Evolutionary conservation across 2,888 invertebrate species (phyloP), one percentile per base, ranked within the genome.

Genomic region (Micoletzkya japonica): DNA sequence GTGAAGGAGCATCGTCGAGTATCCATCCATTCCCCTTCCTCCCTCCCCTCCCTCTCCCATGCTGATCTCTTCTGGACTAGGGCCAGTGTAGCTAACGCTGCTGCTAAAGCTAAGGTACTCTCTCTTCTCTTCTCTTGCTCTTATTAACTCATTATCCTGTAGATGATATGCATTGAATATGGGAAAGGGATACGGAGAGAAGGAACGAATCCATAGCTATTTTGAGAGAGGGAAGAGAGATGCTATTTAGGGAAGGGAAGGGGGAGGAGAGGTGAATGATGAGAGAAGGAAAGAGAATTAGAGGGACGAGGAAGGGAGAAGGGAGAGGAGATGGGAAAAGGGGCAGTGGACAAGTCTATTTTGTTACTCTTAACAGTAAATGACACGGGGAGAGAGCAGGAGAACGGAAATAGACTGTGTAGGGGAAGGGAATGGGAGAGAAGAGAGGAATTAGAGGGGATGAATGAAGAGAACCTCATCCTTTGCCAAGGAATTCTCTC

Each of bases 1-100:
- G n/a, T n/a, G n/a, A n/a, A n/a, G n/a, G n/a, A n/a, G n/a, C n/a
- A n/a, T n/a, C n/a, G n/a, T n/a, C n/a, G n/a, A n/a, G n/a, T n/a
- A n/a, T n/a, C 54, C 1, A 54, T 54, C 28, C 54, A 54, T 36
- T 52, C 28, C 10, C 50, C 60, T 34, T 50, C 59, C 1, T 32
- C 24, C 54, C 14, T 28, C 70, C 17, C 57, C n/a, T n/a, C n/a
- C n/a, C 37, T 24, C 44, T 37, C 39, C 39, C 63, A 20, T 20
- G 24, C 64, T 56, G 52, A 36, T 37, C 26, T 54, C 36, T 61
- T 54, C 37, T 59, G 59, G 58, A 59, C 57, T n/a, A 69, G 34
- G 32, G 69, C 32, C 24, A n/a, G 36, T 58, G n/a, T 58, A 6
- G 34, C 36, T 6, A n/a, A 28, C 4, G 58, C 24, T 2, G 34